Evolutionary conservation across 2,888 invertebrate genomes (phyloP).

Genomic region (Orchesellides sinensis): DNA sequence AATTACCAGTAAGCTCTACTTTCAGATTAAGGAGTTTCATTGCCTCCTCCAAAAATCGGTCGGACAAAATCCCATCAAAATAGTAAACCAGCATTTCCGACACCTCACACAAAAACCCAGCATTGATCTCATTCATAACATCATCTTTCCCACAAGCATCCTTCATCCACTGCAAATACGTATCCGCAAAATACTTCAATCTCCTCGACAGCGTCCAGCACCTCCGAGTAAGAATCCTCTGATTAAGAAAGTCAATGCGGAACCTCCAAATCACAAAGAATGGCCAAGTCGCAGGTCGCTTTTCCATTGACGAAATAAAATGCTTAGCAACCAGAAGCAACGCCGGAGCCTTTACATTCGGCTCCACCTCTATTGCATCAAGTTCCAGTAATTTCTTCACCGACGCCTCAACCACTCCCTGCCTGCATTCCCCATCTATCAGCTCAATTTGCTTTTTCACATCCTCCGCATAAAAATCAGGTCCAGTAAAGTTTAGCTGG

Average conservation of each 20-base stretch:
- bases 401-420: background rate
- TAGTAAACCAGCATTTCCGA: slow-evolving; percentile 85
- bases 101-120: slow-evolving; percentile 80
- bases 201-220: slow-evolving; percentile 79
- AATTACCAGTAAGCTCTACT: slow-evolving; percentile 84
- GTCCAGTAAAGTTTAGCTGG: slow-evolving; percentile 53
- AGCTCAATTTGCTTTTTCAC: background rate
- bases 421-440: background rate
- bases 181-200: slow-evolving; percentile 78
- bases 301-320: slow-evolving; percentile 17
- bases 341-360: slow-evolving; percentile 21
- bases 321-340: slow-evolving; percentile 41
- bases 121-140: slow-evolving; percentile 71
- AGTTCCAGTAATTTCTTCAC: background rate
- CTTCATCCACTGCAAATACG: slow-evolving; percentile 9
- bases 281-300: slow-evolving; percentile 76
- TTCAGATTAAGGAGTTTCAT: slow-evolving; percentile 82
- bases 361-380: slow-evolving; percentile 58
- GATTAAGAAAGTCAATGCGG: slow-evolving; percentile 85
- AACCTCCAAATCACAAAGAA: slow-evolving; percentile 82
- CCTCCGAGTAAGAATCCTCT: slow-evolving; percentile 82
- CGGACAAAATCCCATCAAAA: slow-evolving; percentile 84
- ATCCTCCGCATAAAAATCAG: background rate
- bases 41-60: slow-evolving; percentile 83
- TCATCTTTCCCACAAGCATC: background rate